Base-by-base conservation (phyloP, 2,888 invertebrate species). In the Melieria picta region DNA sequence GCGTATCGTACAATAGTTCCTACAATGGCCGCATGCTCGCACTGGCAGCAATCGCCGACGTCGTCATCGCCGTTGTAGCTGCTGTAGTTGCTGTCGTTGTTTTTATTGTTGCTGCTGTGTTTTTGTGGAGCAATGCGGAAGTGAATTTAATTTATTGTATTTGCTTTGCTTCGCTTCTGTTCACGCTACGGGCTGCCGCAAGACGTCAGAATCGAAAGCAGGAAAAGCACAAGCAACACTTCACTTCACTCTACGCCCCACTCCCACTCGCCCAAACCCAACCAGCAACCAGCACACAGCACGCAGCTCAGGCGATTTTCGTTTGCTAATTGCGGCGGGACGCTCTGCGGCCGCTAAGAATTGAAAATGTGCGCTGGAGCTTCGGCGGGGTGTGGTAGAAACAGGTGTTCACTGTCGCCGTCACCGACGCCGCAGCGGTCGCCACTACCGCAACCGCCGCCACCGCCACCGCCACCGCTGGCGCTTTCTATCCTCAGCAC, bases 41-140 rank as follows among this genome's bases (percentile, higher is more conserved):
- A n/a, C 52, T 52, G 13, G 52, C 60, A n/a, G 43, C 42, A 10
- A n/a, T 43, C 11, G 30, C 10, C 10, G 11, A 47, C 16, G 66
- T 9, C 47, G 50, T 72, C 66, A 67, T 67, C 63, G 73, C 67
- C 70, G 75, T 73, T 58, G 74, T 74, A 62, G 73, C 67, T 75
- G 64, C 72, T 73, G 72, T 66, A 74, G 68, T 69, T 73, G 75
- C 43, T 74, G 74, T 30, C 30, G 30, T 30, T 30, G 30, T 30
- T 30, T 30, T 65, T 71, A 72, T 74, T 71, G 50, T 47, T 65
- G 77, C 78, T 74, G 78, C 77, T 79, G 77, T 79, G 79, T 81
- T 78, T 84, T 82, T 85, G 84, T 84, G 84, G 83, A 86, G 85
- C 86, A 86, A 86, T 86, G 86, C 86, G 86, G 86, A 86, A 86